Conservation (phyloP, 2,888 invertebrate genomes). For the Enchytraeus crypticus region DNA sequence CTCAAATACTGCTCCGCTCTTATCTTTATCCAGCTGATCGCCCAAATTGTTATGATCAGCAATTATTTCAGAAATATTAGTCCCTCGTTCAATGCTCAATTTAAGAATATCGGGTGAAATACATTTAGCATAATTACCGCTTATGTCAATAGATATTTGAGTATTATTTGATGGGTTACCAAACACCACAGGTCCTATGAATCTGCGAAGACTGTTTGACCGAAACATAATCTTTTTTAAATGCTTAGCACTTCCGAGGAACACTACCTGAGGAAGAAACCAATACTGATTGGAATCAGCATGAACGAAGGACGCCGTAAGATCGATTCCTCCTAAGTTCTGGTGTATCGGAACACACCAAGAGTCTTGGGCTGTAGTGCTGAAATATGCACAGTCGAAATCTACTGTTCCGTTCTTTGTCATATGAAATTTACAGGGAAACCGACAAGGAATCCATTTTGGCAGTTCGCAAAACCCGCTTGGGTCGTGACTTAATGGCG, state of each 20-base stretch:
- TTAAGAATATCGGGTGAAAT: neutral
- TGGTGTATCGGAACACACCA: neutral
- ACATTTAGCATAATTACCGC: neutral
- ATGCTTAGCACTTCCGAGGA: neutral
- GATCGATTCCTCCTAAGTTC: neutral
- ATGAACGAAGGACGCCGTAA: neutral
- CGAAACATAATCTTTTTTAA: neutral
- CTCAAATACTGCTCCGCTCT: neutral
- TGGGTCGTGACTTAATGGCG: neutral
- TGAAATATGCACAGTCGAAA: neutral
- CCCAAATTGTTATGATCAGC: neutral
- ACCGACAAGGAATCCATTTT: too few species aligned
- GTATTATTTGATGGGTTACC: neutral
- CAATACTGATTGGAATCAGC: neutral
- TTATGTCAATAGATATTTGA: neutral
- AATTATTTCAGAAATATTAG: neutral
- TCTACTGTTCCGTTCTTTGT: too few species aligned
- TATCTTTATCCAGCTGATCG: constrained; percentile 1
- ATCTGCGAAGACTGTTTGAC: neutral
- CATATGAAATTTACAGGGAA: too few species aligned
- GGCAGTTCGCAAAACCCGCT: neutral
- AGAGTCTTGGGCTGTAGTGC: neutral
- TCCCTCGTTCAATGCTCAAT: neutral
- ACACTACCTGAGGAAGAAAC: neutral
- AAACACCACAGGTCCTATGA: neutral